Base-by-base conservation (phyloP, 2,888 invertebrate genomes). In the Andrena bucephala region DNA sequence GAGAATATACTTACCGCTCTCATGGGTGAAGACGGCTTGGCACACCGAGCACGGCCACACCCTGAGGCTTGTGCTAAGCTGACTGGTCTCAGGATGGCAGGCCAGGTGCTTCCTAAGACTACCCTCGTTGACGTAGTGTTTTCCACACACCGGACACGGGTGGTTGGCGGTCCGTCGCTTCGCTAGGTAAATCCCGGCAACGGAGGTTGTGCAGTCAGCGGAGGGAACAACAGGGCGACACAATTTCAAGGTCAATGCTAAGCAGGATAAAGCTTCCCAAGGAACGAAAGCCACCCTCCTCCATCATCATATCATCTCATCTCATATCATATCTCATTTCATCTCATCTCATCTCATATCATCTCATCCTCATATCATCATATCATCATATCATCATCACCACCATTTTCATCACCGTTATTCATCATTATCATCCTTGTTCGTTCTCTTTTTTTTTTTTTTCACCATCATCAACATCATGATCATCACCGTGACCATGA, bases 21-120 rank as follows among this genome's bases (percentile, higher is more conserved):
- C 98, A 94, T 98, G 98, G 67, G 98, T 98, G 94, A 98, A 98
- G 88, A 98, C 98, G 77, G 98, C 98, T 94, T 98, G 98, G 94
- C 98, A 98, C 85, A 98, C 98, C 87, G 98, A 98, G 95, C 98
- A 98, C 76, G 98, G 98, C 98, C 98, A 98, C 98, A 98, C 98
- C 94, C 98, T 96, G 87, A 98, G 95, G 90, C 97, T 97, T 93
- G 97, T 97, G 90, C 97, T 97, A 87, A 98, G 95, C 94, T 97
- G 98, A 89, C 96, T 96, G 72, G 98, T 97, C 95, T 98, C 98
- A 67, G 98, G 98, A 94, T 98, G 98, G 93, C 98, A 98, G 89
- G 98, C 98, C 91, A 98, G 96, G 94, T 98, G 98, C 94, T 98
- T 98, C 93, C 98, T 96, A 92, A 98, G 95, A 88, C 98, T 98